phyloP scores from a whole-genome alignment of 2,113 vertebrate species.

The Xerus inauris region DNA sequence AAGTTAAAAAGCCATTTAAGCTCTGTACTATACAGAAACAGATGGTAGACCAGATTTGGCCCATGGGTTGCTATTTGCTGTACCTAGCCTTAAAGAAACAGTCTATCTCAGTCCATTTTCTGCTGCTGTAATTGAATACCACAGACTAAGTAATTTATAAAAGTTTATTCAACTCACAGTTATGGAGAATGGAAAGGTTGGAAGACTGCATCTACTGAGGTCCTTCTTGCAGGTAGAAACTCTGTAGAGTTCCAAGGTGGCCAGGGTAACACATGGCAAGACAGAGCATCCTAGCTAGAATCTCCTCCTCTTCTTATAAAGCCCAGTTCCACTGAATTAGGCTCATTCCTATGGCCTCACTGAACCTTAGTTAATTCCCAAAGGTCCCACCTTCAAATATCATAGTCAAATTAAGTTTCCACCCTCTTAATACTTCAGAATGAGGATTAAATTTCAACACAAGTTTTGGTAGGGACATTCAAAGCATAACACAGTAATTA shows the following conservation, averaged over 20 bases:
- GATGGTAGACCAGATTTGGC: background rate
- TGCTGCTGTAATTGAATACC: background rate
- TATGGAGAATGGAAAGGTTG: background rate
- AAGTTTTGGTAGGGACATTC: background rate
- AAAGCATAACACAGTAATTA: background rate
- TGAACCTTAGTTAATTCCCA: background rate
- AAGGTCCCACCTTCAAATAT: background rate
- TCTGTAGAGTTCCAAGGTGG: background rate
- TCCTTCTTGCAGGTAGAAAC: background rate
- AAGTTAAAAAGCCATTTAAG: background rate
- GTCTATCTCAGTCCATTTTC: background rate
- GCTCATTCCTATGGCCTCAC: background rate
- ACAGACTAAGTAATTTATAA: background rate
- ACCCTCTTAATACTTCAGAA: background rate
- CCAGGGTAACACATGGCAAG: background rate
- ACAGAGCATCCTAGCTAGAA: background rate
- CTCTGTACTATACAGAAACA: slow-evolving; percentile 13
- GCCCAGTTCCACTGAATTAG: background rate
- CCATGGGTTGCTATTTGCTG: background rate
- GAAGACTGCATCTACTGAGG: background rate
- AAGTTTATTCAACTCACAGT: background rate
- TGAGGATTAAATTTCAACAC: background rate
- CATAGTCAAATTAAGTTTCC: background rate
- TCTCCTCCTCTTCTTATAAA: background rate
- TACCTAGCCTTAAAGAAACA: background rate